Evolutionary conservation across 2,888 invertebrate genomes (phyloP).

Genomic region (Linnaemya vulpina): DNA sequence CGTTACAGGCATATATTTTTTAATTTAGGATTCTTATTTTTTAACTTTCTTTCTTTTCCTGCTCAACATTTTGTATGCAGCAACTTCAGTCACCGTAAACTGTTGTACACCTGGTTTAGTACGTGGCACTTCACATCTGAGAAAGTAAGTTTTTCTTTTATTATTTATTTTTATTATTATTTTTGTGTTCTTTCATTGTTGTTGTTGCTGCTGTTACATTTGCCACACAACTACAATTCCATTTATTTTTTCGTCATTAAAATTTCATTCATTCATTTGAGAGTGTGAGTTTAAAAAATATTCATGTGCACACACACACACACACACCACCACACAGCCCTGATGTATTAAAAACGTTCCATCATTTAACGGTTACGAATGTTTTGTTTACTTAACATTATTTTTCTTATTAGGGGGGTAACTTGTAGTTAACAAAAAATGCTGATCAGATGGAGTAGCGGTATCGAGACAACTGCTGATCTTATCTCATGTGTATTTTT

Average conservation of each 20-base stretch:
- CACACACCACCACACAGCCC: neutral
- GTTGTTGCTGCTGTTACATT: constrained; percentile 15
- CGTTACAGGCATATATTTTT: neutral
- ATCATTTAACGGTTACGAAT: neutral
- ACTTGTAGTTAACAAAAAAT: neutral
- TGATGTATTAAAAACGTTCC: neutral
- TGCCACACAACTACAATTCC: constrained; percentile 34
- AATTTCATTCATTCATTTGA: constrained; percentile 37
- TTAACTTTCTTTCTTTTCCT: constrained; percentile 57
- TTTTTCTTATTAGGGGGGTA: neutral
- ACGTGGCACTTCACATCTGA: constrained; percentile 86
- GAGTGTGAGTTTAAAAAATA: neutral
- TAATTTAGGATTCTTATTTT: constrained; percentile 36
- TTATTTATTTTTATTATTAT: neutral
- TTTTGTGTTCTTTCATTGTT: constrained; percentile 12
- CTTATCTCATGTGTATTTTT: too few species aligned
- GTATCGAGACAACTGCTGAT: too few species aligned
- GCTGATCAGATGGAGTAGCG: too few species aligned
- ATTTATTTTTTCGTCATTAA: constrained; percentile 44
- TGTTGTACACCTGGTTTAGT: constrained; percentile 89
- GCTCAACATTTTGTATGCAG: constrained; percentile 80
- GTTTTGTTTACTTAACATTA: neutral
- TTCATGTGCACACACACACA: neutral
- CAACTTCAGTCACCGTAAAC: constrained; percentile 87
- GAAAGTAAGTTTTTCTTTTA: constrained; percentile 82